These are phyloP conservation scores for Bufo gargarizans DNA, from an alignment of 2,113 vertebrate species.

Conservation along the genomic window DNA sequence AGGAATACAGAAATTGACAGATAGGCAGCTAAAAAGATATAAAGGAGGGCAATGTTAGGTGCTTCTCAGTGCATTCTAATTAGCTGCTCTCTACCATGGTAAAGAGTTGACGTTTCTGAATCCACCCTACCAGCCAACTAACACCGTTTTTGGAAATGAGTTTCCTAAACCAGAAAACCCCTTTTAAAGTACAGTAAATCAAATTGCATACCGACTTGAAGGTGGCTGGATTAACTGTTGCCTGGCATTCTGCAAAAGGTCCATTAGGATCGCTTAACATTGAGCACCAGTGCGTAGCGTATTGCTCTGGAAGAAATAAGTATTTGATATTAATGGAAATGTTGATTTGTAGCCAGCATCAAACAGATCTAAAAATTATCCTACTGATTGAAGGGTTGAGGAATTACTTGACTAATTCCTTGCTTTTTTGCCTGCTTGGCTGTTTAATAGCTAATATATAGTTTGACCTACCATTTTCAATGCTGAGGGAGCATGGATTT, in stretches of 20 bases:
- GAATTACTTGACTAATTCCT: background rate
- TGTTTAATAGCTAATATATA: background rate
- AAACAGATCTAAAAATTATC: background rate
- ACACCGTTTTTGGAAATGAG: background rate
- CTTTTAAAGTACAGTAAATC: background rate
- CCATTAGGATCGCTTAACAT: slow-evolving; percentile 72
- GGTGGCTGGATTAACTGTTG: slow-evolving; percentile 72
- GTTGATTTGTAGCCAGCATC: background rate
- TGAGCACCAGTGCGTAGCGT: slow-evolving; percentile 86
- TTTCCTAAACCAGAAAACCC: background rate
- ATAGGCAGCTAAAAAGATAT: too few relatives aligned
- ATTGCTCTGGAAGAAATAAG: slow-evolving; percentile 76
- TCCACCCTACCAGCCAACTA: background rate
- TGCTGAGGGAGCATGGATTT: slow-evolving; percentile 84
- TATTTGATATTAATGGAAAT: background rate
- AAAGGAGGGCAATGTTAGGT: too few relatives aligned
- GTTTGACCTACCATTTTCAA: slow-evolving; percentile 81
- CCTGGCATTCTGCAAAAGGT: slow-evolving; percentile 83
- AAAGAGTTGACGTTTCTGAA: background rate
- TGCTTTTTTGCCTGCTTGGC: background rate
- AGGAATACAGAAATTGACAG: too few relatives aligned
- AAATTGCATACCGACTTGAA: slow-evolving; percentile 76
- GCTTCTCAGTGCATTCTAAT: background rate
- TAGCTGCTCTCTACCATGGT: background rate
- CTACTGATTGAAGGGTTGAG: background rate